These are phyloP conservation scores for Scylla paramamosain DNA, from an alignment of 1,140 invertebrate genomes.

Conservation along the genomic window DNA sequence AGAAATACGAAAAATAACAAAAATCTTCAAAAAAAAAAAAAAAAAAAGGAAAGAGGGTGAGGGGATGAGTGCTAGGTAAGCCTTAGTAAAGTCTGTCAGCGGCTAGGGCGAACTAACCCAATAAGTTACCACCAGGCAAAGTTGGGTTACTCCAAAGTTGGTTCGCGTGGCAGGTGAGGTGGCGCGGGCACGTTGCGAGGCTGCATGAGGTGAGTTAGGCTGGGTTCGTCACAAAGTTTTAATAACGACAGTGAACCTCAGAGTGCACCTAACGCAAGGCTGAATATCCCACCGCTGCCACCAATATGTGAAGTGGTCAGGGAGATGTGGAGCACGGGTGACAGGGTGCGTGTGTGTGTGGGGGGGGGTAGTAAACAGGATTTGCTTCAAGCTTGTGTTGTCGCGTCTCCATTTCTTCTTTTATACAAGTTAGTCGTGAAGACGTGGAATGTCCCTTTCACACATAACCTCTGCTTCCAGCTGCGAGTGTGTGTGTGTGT, in stretches of 20 bases:
- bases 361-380: too few relatives aligned
- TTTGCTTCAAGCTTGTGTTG: too few relatives aligned
- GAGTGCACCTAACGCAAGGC: background rate
- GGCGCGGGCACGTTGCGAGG: background rate
- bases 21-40: background rate
- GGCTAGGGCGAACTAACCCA: background rate
- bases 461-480: too few relatives aligned
- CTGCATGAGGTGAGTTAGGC: background rate
- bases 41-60: background rate
- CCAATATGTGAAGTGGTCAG: background rate
- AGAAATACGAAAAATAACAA: background rate
- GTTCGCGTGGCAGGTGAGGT: background rate
- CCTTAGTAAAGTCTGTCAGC: background rate
- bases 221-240: background rate
- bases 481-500: too few relatives aligned
- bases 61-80: background rate
- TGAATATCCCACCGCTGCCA: slow-evolving; percentile 8
- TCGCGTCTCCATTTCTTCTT: too few relatives aligned
- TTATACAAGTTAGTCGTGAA: too few relatives aligned
- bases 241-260: background rate
- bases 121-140: background rate
- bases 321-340: background rate
- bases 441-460: too few relatives aligned
- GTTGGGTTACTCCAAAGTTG: slow-evolving; percentile 19
- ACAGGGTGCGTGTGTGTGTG: background rate